A percentile compares a stretch with the other conserved stretches of the same genome.
Evolutionary conservation across 2,888 invertebrate genomes (phyloP).

Genomic region (Xiphydria camelus): DNA sequence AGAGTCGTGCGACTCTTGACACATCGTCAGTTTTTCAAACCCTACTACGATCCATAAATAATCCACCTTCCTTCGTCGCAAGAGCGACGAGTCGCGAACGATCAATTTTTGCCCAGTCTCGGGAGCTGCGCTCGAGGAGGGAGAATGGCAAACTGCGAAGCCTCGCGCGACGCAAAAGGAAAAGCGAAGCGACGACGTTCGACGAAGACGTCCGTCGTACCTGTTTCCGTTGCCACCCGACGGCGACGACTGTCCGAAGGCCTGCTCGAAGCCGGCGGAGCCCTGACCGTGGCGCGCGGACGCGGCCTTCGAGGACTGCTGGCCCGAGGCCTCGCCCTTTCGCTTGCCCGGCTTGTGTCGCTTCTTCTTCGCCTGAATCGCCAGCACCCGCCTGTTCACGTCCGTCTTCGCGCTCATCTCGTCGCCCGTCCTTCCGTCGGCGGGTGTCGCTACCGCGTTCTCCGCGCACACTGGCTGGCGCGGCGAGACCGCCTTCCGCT

Average conservation of each 20-base stretch:
- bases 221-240: conserved; percentile 48
- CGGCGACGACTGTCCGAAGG: conserved; percentile 31
- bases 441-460: neutral
- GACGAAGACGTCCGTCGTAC: conserved; percentile 32
- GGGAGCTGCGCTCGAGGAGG: too few relatives aligned
- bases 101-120: too few relatives aligned
- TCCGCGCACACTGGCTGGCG: neutral
- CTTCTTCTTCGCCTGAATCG: conserved; percentile 91
- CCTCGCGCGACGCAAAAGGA: too few relatives aligned
- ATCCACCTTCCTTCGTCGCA: too few relatives aligned
- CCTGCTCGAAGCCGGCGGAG: conserved; percentile 7
- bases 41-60: too few relatives aligned
- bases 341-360: conserved; percentile 86
- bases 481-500: neutral
- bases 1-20: too few relatives aligned
- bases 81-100: too few relatives aligned
- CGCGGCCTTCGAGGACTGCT: conserved; percentile 38
- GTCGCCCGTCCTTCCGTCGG: too few relatives aligned
- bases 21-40: too few relatives aligned
- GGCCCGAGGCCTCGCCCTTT: conserved; percentile 66
- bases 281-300: conserved; percentile 24
- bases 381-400: conserved; percentile 88
- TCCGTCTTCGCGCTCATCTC: conserved; percentile 86
- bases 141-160: too few relatives aligned
- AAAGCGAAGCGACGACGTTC: too few relatives aligned